phyloP scores from a whole-genome alignment of 2,888 invertebrate genomes.

The Anoplius nigerrimus region DNA sequence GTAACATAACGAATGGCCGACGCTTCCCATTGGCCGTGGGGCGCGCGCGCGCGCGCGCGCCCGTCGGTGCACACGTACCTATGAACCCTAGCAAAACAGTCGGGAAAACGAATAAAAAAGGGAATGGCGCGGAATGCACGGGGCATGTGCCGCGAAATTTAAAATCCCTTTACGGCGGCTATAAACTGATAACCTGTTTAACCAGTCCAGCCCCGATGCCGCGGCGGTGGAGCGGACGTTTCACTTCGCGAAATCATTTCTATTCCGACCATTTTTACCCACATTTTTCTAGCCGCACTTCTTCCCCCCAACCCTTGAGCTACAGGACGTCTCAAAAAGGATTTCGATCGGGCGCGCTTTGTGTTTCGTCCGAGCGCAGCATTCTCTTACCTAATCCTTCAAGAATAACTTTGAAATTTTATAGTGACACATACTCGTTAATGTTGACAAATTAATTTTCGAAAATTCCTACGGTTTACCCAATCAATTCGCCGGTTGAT shows the following conservation, averaged over 20 bases:
- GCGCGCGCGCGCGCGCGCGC: background rate
- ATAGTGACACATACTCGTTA: no score
- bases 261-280: conserved; percentile 34
- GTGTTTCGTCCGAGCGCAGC: no score
- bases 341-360: no score
- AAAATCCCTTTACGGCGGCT: conserved; percentile 71
- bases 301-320: background rate
- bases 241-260: conserved; percentile 41
- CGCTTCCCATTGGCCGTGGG: conserved; percentile 24
- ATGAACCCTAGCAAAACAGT: no score
- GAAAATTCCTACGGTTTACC: no score
- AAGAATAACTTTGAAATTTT: no score
- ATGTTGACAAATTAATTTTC: no score
- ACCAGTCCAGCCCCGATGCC: conserved; percentile 61
- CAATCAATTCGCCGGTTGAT: no score
- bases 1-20: background rate
- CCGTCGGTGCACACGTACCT: conserved; percentile 29
- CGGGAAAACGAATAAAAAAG: conserved; percentile 41
- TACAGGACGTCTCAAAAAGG: no score
- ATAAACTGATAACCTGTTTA: conserved; percentile 73
- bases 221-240: conserved; percentile 43
- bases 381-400: no score
- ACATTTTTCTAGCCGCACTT: background rate
- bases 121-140: conserved; percentile 54
- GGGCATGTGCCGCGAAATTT: conserved; percentile 71